Evolutionary conservation across 2,888 invertebrate species (phyloP), one percentile per base, ranked within the genome.

Genomic region (Brachyopa scutellaris): DNA sequence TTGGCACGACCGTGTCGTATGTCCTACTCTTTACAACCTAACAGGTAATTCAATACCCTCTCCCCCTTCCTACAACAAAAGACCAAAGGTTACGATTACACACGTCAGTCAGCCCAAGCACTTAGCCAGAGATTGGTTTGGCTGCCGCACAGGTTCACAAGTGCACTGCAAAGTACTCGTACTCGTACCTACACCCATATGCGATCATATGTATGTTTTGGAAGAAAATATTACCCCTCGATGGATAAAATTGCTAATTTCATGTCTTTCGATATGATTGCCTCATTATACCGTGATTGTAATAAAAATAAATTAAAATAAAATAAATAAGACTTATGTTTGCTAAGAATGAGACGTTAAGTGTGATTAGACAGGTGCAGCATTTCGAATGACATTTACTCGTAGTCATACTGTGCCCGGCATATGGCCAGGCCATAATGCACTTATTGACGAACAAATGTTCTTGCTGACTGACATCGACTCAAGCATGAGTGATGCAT

Each of bases 341-440:
- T 64, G 55, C 49, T 8, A 47, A 45, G 69, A 80, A 74, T 80
- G 74, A 74, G 80, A 80, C 74, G 69, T 74, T 74, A 80, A 74
- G 74, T 74, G 64, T 74, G 69, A 80, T 74, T 74, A 57, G 74
- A 74, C 74, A 80, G 80, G 74, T 80, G 74, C 80, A 80, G 80
- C 67, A 33, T 55, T 40, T 15, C 13, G 51, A 57, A 64, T 74
- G 74, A 80, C 80, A 80, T 80, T 74, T 69, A 74, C 69, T n/a
- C n/a, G n/a, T n/a, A n/a, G n/a, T n/a, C n/a, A n/a, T n/a, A n/a
- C n/a, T n/a, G n/a, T n/a, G n/a, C n/a, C n/a, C n/a, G n/a, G n/a
- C n/a, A n/a, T n/a, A n/a, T n/a, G n/a, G 80, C 73, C 36, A 38
- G 59, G 73, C 64, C 38, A 59, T 47, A 59, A 72, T 45, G 66